Conservation (phyloP, 2,797 vertebrate species). For the Tachyglossus aculeatus region DNA sequence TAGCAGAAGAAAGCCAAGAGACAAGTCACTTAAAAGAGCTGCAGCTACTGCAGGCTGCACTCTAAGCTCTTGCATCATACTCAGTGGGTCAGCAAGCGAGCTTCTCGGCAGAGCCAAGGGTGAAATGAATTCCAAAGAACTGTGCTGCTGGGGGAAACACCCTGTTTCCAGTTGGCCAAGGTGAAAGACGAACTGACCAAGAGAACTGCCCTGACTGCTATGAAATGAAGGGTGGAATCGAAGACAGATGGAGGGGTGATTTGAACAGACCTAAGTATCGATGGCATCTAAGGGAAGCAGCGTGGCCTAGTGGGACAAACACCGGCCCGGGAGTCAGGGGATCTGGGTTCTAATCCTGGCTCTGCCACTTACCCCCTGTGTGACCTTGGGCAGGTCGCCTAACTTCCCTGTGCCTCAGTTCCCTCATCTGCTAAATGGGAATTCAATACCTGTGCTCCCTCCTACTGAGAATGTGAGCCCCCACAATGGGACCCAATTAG, state of each 20-base stretch:
- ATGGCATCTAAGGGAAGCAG: no score
- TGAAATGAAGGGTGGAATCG: conserved; percentile 19
- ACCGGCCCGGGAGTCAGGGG: no score
- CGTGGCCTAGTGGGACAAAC: no score
- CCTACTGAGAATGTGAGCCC: no score
- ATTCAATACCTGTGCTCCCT: no score
- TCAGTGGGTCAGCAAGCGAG: conserved; percentile 26
- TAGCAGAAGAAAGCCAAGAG: neutral
- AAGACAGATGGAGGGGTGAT: conserved; percentile 5
- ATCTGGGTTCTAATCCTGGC: no score
- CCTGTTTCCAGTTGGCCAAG: conserved; percentile 7
- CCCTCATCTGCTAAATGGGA: no score
- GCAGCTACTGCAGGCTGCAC: conserved; percentile 8
- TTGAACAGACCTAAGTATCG: no score
- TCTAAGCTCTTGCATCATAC: conserved; percentile 25
- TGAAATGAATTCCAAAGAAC: conserved; percentile 21
- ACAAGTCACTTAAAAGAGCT: neutral
- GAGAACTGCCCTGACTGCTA: conserved; percentile 6
- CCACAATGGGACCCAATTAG: no score
- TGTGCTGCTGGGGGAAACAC: conserved; percentile 27
- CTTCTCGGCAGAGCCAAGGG: conserved; percentile 2
- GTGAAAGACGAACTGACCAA: conserved; percentile 20
- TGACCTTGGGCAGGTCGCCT: no score
- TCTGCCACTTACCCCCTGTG: no score
- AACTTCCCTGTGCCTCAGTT: no score